A percentile compares a stretch with the other conserved stretches of the same genome.
Conservation (phyloP, 2,888 invertebrate genomes). For the Cyclophora punctaria region DNA sequence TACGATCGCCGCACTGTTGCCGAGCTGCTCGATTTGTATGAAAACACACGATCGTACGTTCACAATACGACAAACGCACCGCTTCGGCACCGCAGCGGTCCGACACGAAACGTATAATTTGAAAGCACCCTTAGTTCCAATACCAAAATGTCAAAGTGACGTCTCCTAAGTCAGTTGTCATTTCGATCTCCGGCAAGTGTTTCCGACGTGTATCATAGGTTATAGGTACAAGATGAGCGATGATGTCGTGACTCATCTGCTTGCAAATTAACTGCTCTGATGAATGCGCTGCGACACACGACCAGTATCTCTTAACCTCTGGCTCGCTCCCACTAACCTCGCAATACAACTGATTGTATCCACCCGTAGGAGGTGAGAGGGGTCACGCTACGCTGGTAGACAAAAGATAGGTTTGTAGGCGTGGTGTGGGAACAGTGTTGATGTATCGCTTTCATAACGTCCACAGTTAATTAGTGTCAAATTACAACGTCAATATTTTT, state of each 20-base stretch:
- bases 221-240: conserved; percentile 63
- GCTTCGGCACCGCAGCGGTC: no score
- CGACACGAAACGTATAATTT: no score
- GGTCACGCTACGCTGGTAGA: conserved; percentile 34
- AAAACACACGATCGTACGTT: no score
- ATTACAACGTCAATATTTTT: conserved; percentile 62
- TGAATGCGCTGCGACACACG: conserved; percentile 51
- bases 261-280: conserved; percentile 71
- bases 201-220: conserved; percentile 42
- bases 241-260: conserved; percentile 66
- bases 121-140: no score
- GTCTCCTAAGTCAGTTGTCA: not conserved
- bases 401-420: conserved; percentile 47
- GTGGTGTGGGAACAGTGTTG: conserved; percentile 50
- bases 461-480: conserved; percentile 64
- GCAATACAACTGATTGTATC: conserved; percentile 12
- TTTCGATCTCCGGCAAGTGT: conserved; percentile 34
- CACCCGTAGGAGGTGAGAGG: conserved; percentile 16
- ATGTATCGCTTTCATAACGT: conserved; percentile 66
- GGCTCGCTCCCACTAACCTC: conserved; percentile 14
- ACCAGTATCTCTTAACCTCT: conserved; percentile 37
- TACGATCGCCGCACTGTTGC: no score
- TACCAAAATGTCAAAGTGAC: no score
- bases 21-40: no score
- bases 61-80: no score